Conservation (phyloP, 1,140 invertebrate genomes). For the Nymphalis io region DNA sequence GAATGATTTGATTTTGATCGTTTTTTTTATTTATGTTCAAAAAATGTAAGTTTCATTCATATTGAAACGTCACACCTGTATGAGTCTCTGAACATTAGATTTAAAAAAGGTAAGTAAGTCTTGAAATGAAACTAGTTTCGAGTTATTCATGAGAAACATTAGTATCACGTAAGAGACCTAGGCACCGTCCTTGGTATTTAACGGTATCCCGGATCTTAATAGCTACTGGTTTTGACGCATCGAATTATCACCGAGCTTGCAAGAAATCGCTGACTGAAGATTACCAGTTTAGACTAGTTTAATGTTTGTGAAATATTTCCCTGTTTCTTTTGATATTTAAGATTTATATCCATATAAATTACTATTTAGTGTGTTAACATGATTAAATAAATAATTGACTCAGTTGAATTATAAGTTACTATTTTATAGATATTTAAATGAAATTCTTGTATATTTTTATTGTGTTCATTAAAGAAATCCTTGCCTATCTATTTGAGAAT, state of each 20-base stretch:
- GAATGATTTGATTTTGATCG: too few species aligned
- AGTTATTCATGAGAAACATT: background rate
- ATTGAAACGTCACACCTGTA: too few species aligned
- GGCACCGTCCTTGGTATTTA: conserved; percentile 64
- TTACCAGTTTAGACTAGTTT: conserved; percentile 31
- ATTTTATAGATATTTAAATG: too few species aligned
- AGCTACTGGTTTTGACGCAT: conserved; percentile 63
- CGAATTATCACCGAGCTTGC: conserved; percentile 49
- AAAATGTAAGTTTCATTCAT: too few species aligned
- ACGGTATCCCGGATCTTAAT: conserved; percentile 63
- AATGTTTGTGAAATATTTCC: conserved; percentile 27
- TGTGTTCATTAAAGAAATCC: too few species aligned
- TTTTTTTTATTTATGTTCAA: too few species aligned
- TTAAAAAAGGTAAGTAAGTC: background rate
- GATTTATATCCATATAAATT: background rate
- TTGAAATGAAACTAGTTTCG: background rate
- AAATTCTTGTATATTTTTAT: too few species aligned
- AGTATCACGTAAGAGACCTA: conserved; percentile 35
- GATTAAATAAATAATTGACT: too few species aligned
- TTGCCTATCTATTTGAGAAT: too few species aligned
- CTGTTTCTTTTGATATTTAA: background rate
- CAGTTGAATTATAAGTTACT: too few species aligned
- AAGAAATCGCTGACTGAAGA: conserved; percentile 28
- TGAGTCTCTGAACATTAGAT: too few species aligned
- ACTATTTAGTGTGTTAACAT: background rate